Conservation (phyloP, 2,797 vertebrate genomes). For the Gymnoscopelus braueri region DNA sequence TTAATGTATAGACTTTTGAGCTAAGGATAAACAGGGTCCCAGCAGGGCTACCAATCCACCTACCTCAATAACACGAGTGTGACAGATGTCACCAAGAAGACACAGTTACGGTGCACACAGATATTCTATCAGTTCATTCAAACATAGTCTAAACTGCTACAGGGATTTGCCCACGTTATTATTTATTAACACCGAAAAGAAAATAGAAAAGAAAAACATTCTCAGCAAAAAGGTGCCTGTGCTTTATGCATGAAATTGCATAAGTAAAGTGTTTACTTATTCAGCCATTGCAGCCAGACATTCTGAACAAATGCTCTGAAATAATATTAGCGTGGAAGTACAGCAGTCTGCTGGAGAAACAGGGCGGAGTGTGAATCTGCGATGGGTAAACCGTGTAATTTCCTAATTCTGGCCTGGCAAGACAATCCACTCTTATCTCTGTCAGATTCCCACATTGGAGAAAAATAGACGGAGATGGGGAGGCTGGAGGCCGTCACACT, state of each 20-base stretch:
- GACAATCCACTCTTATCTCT: slow-evolving; percentile 79
- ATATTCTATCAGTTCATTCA: not conserved
- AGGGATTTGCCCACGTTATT: not conserved
- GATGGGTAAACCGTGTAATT: slow-evolving; percentile 65
- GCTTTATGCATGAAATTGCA: slow-evolving; percentile 30
- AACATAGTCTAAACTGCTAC: not conserved
- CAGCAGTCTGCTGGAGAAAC: slow-evolving; percentile 23
- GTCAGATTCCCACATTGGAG: slow-evolving; percentile 71
- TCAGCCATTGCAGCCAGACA: slow-evolving; percentile 44
- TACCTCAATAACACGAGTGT: too few relatives aligned
- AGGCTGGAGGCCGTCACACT: slow-evolving; percentile 63
- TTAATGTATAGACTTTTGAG: too few relatives aligned
- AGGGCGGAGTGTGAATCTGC: slow-evolving; percentile 17
- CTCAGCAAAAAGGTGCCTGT: slow-evolving; percentile 14
- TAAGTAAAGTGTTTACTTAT: slow-evolving; percentile 54
- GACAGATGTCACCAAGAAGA: too few relatives aligned
- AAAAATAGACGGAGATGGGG: slow-evolving; percentile 52
- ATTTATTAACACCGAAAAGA: not conserved
- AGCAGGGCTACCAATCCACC: too few relatives aligned
- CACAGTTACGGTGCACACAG: too few relatives aligned
- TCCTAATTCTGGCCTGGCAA: slow-evolving; percentile 73
- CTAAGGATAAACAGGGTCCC: too few relatives aligned
- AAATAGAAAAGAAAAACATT: not conserved
- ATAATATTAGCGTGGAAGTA: slow-evolving; percentile 50
- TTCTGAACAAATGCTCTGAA: slow-evolving; percentile 62